Percentiles rank a stretch among this genome's conserved stretches.
Evolutionary conservation across 2,113 vertebrate genomes (phyloP).

Genomic region (Dicerorhinus sumatrensis): DNA sequence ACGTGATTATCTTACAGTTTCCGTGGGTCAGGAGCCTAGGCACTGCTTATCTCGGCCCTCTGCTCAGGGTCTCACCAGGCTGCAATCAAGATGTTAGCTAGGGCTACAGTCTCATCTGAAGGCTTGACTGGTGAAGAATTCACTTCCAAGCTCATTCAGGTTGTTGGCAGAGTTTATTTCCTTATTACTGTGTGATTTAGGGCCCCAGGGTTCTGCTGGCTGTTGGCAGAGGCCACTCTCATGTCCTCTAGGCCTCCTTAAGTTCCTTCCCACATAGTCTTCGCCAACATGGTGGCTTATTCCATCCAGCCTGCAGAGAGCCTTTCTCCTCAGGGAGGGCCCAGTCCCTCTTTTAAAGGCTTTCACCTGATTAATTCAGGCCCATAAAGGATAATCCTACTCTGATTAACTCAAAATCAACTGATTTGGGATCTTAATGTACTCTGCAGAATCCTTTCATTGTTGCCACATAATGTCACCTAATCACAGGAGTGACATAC

Average conservation of each 20-base stretch:
- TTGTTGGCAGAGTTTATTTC: not conserved
- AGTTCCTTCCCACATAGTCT: not conserved
- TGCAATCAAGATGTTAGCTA: not conserved
- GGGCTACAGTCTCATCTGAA: not conserved
- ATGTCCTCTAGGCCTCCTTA: rapidly evolving
- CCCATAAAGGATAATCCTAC: not conserved
- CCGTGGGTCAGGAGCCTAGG: not conserved
- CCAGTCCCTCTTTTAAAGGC: too few species aligned
- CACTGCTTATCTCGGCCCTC: not conserved
- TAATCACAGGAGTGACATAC: not conserved
- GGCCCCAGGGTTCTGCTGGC: not conserved
- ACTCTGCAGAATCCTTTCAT: not conserved
- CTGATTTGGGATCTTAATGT: not conserved
- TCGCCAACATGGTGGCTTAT: too few species aligned
- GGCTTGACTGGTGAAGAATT: not conserved
- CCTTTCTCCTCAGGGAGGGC: not conserved
- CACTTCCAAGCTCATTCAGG: not conserved
- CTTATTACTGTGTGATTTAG: not conserved
- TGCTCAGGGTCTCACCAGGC: not conserved
- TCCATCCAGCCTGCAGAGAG: not conserved
- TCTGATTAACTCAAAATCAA: not conserved
- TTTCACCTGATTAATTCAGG: not conserved
- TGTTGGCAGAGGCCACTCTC: too few species aligned
- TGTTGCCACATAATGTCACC: not conserved
- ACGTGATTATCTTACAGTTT: not conserved